Base-by-base conservation (phyloP, 2,888 invertebrate species). In the Bruchidius siliquastri region DNA sequence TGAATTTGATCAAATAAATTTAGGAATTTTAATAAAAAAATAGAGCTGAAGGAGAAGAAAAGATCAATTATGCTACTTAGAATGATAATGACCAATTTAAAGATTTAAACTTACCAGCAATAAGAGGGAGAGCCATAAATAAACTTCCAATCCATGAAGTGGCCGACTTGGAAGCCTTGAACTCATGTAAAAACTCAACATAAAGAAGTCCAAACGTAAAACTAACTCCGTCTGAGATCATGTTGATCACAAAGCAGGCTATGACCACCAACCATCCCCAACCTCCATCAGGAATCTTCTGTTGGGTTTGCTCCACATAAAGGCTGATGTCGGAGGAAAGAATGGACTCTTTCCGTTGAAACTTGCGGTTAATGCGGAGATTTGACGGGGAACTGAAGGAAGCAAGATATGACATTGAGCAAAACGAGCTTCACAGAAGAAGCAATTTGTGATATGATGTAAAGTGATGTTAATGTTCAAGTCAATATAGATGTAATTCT, bases 181-280 rank as follows among this genome's bases (percentile, higher is more conserved):
- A 80, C 71, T 79, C 79, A n/a, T 79, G 70, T 93, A 93, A 6
- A 94, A 92, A 92, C 82, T 96, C 93, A 0, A 94, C 93, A 83
- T 94, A 96, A 20, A 98, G 89, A 21, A 97, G 88, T 0, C 98
- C 98, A 85, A 97, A 97, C 0, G 96, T 96, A 85, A 97, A 96
- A 70, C 96, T 95, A 74, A 97, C 92, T 0, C 98, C 98, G 85
- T 98, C 98, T 49, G 96, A 95, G 70, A 98, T 93, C 87, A 96
- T 91, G 49, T 96, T 96, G 74, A 96, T 92, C 69, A 96, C 85
- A 79, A 98, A 91, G 0, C 96, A 94, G 1, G 96, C 92, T 66
- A 93, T 85, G 0, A 98, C 97, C 0, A 98, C 94, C 26, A 96
- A 89, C 96, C 96, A 96, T 4, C 96, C 96, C 93, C 94, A 96